Percentiles rank a stretch among this genome's conserved stretches.
Conservation (phyloP, 2,113 vertebrate genomes). For the Corvus hawaiiensis region DNA sequence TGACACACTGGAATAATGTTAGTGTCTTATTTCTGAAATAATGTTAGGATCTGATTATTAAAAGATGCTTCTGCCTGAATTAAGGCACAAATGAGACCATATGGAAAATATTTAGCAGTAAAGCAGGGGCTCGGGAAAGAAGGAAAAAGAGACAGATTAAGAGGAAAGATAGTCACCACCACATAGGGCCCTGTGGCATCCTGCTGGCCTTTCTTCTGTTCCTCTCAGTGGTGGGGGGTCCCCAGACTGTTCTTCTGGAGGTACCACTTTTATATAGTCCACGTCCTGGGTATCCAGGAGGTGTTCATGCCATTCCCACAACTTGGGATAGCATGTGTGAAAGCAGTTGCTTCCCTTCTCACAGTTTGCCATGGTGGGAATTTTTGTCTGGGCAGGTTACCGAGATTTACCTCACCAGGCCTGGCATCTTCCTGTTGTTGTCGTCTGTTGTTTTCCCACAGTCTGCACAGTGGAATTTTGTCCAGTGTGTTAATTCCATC, state of each 20-base stretch:
- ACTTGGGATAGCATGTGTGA: too few species aligned
- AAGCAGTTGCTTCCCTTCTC: not conserved
- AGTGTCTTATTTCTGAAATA: not conserved
- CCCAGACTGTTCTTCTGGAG: not conserved
- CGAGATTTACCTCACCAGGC: accelerated
- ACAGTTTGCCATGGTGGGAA: not conserved
- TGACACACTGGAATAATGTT: not conserved
- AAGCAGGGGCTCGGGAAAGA: accelerated
- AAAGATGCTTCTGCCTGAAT: not conserved
- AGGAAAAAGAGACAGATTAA: not conserved
- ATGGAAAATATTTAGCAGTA: not conserved
- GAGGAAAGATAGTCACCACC: not conserved
- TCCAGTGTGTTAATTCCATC: not conserved
- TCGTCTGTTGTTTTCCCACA: not conserved
- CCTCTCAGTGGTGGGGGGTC: not conserved
- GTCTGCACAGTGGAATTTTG: not conserved
- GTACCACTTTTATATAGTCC: not conserved
- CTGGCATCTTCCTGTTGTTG: not conserved
- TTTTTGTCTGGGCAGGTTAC: not conserved
- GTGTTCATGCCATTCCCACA: too few species aligned
- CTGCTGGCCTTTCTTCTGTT: not conserved
- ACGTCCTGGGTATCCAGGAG: not conserved
- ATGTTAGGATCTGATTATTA: not conserved
- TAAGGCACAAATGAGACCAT: not conserved
- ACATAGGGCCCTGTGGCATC: not conserved